These are phyloP conservation scores for Poeciliopsis gracilis DNA, from an alignment of 2,797 vertebrate genomes.

Conservation along the genomic window DNA sequence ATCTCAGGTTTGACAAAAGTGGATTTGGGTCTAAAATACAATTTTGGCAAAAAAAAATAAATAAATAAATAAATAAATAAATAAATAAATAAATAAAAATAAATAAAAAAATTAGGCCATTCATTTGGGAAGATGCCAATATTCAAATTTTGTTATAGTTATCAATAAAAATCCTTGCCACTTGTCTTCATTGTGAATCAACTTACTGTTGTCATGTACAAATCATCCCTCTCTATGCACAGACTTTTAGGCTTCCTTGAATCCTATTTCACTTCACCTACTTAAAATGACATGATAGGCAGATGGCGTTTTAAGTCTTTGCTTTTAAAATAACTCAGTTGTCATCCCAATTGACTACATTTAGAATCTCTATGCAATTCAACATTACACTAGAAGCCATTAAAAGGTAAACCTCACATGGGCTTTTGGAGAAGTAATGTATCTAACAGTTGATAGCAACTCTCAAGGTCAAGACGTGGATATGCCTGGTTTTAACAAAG, in stretches of 20 bases:
- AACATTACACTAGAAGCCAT: not conserved
- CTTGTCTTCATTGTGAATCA: not conserved
- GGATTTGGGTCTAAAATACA: no score
- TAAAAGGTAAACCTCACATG: not conserved
- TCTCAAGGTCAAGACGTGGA: not conserved
- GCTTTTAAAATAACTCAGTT: not conserved
- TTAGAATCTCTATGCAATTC: not conserved
- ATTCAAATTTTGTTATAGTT: no score
- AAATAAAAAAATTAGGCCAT: not conserved
- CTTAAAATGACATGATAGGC: not conserved
- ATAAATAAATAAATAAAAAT: not conserved
- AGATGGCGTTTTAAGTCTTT: not conserved
- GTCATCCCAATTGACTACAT: not conserved
- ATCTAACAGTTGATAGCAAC: not conserved
- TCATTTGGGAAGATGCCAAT: no score
- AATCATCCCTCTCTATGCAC: not conserved
- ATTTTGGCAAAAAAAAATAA: not conserved
- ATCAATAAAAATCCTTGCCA: not conserved
- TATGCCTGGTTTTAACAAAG: not conserved
- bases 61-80: not conserved
- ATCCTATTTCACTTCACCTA: not conserved
- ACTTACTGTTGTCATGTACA: not conserved
- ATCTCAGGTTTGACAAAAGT: no score
- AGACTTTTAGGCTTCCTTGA: not conserved
- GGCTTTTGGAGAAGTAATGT: not conserved